phyloP scores from a whole-genome alignment of 2,113 vertebrate genomes.

The Prunella fulvescens region DNA sequence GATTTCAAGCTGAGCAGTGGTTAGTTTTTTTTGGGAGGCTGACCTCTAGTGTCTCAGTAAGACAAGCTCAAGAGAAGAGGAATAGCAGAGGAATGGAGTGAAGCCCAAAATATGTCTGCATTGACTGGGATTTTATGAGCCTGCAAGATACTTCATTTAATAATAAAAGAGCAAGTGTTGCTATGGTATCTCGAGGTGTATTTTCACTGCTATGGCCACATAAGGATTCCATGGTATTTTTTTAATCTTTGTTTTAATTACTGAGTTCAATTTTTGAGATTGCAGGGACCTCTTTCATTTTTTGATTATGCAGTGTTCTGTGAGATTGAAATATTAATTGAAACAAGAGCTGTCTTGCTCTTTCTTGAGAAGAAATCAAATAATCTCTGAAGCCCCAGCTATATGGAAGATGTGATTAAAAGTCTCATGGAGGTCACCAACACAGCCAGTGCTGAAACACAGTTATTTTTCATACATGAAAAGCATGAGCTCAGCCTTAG shows the following conservation, averaged over 20 bases:
- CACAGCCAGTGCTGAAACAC: neutral
- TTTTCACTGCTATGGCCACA: neutral
- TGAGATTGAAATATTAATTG: conserved; percentile 58
- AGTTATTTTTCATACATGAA: conserved; percentile 12
- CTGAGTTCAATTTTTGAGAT: conserved; percentile 9
- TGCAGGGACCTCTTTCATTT: neutral
- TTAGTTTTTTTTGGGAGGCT: conserved; percentile 41
- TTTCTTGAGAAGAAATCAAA: conserved; percentile 40
- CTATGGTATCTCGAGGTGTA: conserved; percentile 16
- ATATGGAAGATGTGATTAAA: conserved; percentile 54
- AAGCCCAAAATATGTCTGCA: neutral
- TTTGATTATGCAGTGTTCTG: conserved; percentile 32
- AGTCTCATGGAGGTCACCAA: conserved; percentile 4
- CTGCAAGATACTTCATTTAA: conserved; percentile 28
- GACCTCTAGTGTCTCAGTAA: conserved; percentile 35
- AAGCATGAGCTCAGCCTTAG: neutral
- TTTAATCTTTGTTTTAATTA: conserved; percentile 63
- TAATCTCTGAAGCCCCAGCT: conserved; percentile 23
- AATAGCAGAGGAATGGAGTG: neutral
- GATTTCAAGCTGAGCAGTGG: conserved; percentile 24
- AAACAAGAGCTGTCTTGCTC: conserved; percentile 42
- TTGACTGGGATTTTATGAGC: conserved; percentile 30
- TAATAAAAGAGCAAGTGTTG: conserved; percentile 26
- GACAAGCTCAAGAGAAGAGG: conserved; percentile 9
- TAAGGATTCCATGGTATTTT: conserved; percentile 48